Evolutionary conservation across 2,797 vertebrate species (phyloP).

Genomic region (Podarcis lilfordi): DNA sequence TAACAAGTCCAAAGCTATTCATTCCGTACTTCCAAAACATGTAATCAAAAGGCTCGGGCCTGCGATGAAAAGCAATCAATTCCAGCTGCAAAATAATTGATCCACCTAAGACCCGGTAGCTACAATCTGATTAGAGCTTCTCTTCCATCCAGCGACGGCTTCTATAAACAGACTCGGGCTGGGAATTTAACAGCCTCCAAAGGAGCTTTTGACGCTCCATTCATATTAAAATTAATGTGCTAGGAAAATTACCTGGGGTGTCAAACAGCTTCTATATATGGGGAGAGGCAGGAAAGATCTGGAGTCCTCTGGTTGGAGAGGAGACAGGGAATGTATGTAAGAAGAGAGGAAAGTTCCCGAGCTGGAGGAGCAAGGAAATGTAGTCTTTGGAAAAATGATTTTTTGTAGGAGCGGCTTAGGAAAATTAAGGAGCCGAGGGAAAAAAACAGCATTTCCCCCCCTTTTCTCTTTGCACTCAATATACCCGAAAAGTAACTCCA

Average conservation of each 20-base stretch:
- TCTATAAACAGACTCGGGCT: not conserved
- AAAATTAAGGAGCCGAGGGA: not conserved
- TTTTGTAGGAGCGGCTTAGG: not conserved
- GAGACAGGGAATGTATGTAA: not conserved
- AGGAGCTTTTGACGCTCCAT: not conserved
- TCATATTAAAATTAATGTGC: slow-evolving; percentile 32
- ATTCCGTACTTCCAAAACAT: slow-evolving; percentile 38
- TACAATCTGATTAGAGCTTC: not conserved
- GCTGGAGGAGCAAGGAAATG: not conserved
- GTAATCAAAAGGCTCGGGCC: slow-evolving; percentile 36
- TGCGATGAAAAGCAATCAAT: slow-evolving; percentile 12
- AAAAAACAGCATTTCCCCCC: not conserved
- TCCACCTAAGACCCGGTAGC: slow-evolving; percentile 34
- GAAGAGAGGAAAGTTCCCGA: not conserved
- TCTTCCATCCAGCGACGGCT: not conserved
- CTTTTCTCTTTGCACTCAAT: not conserved
- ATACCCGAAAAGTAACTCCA: not conserved
- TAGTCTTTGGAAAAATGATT: not conserved
- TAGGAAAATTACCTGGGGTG: slow-evolving; percentile 18
- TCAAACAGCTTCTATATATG: not conserved
- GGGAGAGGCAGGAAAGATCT: not conserved
- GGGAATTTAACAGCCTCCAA: slow-evolving; percentile 10
- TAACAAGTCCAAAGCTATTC: slow-evolving; percentile 23
- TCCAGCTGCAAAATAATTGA: slow-evolving; percentile 39
- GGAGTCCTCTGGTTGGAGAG: not conserved